Percentiles rank a stretch among this genome's conserved stretches.
These are phyloP conservation scores for Scolanthus callimorphus DNA, from an alignment of 92 coral and sea anemone species.

Conservation along the genomic window DNA sequence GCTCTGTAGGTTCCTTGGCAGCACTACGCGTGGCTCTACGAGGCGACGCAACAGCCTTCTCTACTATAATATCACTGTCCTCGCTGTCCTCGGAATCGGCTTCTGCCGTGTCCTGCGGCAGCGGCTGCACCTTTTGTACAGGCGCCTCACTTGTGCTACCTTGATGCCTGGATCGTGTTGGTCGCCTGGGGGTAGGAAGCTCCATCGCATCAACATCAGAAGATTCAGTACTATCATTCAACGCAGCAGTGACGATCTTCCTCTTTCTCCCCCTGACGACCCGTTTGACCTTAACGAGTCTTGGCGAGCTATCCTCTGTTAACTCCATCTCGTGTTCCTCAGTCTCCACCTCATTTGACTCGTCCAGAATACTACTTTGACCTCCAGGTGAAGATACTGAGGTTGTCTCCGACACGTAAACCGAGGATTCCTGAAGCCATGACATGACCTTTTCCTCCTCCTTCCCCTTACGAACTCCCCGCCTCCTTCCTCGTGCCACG, in stretches of 20 bases:
- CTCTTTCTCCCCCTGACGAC: neutral
- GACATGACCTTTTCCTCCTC: too few species aligned
- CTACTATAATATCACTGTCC: neutral
- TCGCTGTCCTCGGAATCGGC: neutral
- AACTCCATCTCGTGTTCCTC: neutral
- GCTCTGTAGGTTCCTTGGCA: neutral
- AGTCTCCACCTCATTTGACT: neutral
- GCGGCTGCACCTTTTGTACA: neutral
- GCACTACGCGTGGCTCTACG: neutral
- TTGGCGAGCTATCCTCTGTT: neutral
- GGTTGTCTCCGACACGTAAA: too few species aligned
- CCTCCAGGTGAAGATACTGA: too few species aligned
- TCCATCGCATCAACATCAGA: neutral
- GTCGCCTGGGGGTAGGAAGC: neutral
- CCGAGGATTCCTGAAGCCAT: too few species aligned
- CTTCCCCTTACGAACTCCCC: too few species aligned
- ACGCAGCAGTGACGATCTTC: neutral
- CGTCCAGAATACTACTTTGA: neutral
- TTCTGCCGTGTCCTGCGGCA: neutral
- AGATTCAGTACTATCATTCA: neutral
- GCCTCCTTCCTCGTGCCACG: too few species aligned
- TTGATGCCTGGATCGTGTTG: neutral
- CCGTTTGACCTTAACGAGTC: neutral
- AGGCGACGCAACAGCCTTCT: neutral
- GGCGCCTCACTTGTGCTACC: neutral